Evolutionary conservation across 1,140 invertebrate genomes (phyloP).

Genomic region (Drosophila pseudoobscura): DNA sequence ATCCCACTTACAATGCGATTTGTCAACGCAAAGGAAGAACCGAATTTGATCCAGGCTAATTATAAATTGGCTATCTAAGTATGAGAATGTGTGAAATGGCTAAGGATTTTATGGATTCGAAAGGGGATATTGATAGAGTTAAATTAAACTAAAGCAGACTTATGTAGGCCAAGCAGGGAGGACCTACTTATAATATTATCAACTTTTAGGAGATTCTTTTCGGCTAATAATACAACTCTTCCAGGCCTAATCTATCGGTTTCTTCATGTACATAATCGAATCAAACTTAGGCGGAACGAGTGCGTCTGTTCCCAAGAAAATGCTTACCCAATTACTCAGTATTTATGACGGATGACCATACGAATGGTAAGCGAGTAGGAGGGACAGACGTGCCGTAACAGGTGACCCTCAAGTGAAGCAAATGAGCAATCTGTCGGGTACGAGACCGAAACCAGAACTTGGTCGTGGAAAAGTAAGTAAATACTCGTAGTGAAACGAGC

Average conservation of each 20-base stretch:
- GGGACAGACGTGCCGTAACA: slow-evolving; percentile 21
- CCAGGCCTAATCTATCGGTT: neutral
- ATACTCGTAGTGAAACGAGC: neutral
- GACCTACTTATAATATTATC: too few relatives aligned
- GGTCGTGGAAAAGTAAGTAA: slow-evolving; percentile 29
- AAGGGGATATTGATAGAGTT: too few relatives aligned
- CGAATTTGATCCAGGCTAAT: slow-evolving; percentile 24
- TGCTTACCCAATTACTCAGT: slow-evolving; percentile 47
- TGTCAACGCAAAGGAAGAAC: slow-evolving; percentile 13
- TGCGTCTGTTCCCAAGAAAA: slow-evolving; percentile 18
- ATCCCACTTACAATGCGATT: slow-evolving; percentile 36
- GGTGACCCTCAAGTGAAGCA: slow-evolving; percentile 53
- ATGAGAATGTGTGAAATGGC: slow-evolving; percentile 9
- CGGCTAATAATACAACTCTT: too few relatives aligned
- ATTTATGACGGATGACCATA: slow-evolving; percentile 32
- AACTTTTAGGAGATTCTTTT: neutral
- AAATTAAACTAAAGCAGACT: too few relatives aligned
- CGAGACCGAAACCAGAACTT: slow-evolving; percentile 19
- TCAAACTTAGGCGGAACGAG: slow-evolving; percentile 23
- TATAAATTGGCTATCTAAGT: slow-evolving; percentile 19
- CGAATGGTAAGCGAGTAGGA: slow-evolving; percentile 4
- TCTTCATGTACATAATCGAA: too few relatives aligned
- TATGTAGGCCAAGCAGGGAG: too few relatives aligned
- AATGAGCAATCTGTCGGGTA: slow-evolving; percentile 55
- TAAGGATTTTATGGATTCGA: neutral